Evolutionary conservation across 1,140 invertebrate genomes (phyloP).

Genomic region (Drosophila biarmipes): DNA sequence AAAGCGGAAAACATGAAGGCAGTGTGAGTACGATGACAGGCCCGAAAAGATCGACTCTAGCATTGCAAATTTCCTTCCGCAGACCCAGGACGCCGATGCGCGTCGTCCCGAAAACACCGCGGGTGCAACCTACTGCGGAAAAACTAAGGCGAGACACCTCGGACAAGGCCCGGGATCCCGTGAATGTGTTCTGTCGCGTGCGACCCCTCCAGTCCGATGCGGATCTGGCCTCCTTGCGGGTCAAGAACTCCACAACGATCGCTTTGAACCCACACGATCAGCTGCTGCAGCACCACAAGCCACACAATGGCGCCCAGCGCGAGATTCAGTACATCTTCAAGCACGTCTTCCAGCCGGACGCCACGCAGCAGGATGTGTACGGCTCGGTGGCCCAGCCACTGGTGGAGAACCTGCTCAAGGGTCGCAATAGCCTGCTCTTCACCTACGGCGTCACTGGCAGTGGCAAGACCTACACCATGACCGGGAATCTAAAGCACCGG

Average conservation of each 20-base stretch:
- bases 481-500: slow-evolving; percentile 89
- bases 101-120: slow-evolving; percentile 60
- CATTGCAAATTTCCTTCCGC: slow-evolving; percentile 6
- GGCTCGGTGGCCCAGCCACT: slow-evolving; percentile 93
- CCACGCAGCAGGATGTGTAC: slow-evolving; percentile 92
- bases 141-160: slow-evolving; percentile 40
- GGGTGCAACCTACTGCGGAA: slow-evolving; percentile 35
- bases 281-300: slow-evolving; percentile 86
- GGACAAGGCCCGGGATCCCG: slow-evolving; percentile 85
- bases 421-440: slow-evolving; percentile 95
- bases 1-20: slow-evolving; percentile 57
- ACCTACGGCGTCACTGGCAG: slow-evolving; percentile 98
- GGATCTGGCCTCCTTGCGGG: slow-evolving; percentile 89
- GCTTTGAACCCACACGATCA: slow-evolving; percentile 88
- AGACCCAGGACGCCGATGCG: slow-evolving; percentile 80
- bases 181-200: slow-evolving; percentile 94
- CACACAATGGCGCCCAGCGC: slow-evolving; percentile 85
- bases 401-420: slow-evolving; percentile 91
- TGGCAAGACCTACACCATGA: slow-evolving; percentile 98
- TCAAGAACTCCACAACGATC: slow-evolving; percentile 88
- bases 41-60: neutral
- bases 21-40: slow-evolving; percentile 47
- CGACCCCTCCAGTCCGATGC: slow-evolving; percentile 89
- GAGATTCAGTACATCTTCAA: slow-evolving; percentile 92
- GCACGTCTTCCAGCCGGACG: slow-evolving; percentile 92